phyloP scores from a whole-genome alignment of 2,113 vertebrate species.

The Prunella himalayana region DNA sequence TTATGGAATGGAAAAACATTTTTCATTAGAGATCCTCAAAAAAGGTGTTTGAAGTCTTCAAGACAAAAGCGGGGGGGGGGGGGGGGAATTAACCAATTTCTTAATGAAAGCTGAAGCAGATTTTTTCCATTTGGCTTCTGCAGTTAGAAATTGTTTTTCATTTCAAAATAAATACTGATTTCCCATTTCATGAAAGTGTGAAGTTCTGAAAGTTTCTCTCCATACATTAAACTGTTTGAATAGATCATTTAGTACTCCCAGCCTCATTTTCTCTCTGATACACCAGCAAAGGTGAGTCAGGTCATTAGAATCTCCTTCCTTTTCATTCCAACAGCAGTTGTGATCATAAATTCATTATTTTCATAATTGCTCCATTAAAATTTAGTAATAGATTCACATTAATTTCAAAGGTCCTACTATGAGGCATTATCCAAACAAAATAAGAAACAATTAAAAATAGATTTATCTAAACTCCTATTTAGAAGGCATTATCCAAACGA shows the following conservation, averaged over 20 bases:
- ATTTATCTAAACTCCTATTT: slow-evolving; percentile 13
- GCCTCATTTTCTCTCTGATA: not conserved
- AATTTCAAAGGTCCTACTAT: not conserved
- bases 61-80: not conserved
- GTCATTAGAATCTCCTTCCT: not conserved
- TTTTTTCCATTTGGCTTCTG: not conserved
- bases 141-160: not conserved
- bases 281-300: not conserved
- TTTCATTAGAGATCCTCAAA: not conserved
- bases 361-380: slow-evolving; percentile 35
- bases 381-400: slow-evolving; percentile 36
- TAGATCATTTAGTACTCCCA: not conserved
- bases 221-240: not conserved
- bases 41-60: not conserved
- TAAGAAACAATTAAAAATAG: slow-evolving; percentile 40
- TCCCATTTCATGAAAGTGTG: not conserved
- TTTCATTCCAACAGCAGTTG: not conserved
- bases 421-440: slow-evolving; percentile 37
- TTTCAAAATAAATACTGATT: not conserved
- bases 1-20: accelerated
- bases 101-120: not conserved
- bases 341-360: slow-evolving; percentile 43
- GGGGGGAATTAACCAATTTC: accelerated
- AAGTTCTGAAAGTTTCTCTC: not conserved
- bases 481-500: slow-evolving; percentile 8